phyloP scores from a whole-genome alignment of 2,888 invertebrate species.

The Eupithecia subfuscata region DNA sequence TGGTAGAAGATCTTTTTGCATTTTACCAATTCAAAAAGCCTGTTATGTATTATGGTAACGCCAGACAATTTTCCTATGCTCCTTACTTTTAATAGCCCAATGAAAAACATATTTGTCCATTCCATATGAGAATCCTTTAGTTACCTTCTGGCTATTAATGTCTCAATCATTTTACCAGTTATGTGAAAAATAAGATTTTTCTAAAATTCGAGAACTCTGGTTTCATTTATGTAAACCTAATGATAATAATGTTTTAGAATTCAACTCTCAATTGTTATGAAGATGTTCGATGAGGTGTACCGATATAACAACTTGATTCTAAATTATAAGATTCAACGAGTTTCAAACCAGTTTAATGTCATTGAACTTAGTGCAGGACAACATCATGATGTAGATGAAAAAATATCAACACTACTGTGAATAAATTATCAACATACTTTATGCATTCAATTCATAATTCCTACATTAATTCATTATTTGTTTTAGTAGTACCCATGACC shows the following conservation, averaged over 20 bases:
- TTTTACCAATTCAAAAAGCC: background rate
- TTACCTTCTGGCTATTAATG: too few species aligned
- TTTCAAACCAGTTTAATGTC: conserved; percentile 21
- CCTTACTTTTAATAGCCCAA: too few species aligned
- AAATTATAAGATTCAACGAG: background rate
- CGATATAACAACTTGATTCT: conserved; percentile 11
- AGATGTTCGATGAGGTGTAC: background rate
- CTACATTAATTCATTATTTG: background rate
- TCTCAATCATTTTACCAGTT: too few species aligned
- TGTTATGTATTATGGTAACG: background rate
- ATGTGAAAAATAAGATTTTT: background rate
- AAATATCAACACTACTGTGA: background rate
- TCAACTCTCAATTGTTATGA: background rate
- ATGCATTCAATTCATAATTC: too few species aligned
- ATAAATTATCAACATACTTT: too few species aligned
- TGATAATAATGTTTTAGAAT: background rate
- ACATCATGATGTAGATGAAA: background rate
- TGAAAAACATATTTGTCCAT: too few species aligned
- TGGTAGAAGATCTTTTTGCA: too few species aligned
- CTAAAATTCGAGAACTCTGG: background rate
- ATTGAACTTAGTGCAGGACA: conserved; percentile 29
- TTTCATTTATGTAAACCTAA: background rate
- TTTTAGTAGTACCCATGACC: background rate
- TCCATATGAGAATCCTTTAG: too few species aligned
- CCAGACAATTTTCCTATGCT: too few species aligned